A percentile compares a stretch with the other conserved stretches of the same genome.
Evolutionary conservation across 2,888 invertebrate species (phyloP).

Genomic region (Plagiodera versicolora): DNA sequence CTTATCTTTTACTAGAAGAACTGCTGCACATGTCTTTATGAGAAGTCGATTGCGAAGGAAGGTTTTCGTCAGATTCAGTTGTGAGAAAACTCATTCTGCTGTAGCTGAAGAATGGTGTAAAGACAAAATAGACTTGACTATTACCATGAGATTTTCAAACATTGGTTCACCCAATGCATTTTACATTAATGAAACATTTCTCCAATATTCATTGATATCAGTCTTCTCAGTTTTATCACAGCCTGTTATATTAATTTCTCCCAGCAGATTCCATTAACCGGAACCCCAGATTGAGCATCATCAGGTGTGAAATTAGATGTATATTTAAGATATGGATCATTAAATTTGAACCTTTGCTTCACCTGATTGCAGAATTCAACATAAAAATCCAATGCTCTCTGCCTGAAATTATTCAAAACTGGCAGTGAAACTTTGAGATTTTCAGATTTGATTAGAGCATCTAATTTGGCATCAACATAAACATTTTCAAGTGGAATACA

Average conservation of each 20-base stretch:
- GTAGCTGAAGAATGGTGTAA: slow-evolving; percentile 22
- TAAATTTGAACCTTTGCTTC: slow-evolving; percentile 10
- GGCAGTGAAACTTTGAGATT: slow-evolving; percentile 5
- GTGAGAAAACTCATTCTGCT: slow-evolving; percentile 23
- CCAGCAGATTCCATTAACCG: slow-evolving; percentile 13
- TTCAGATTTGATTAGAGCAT: slow-evolving; percentile 8
- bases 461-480: slow-evolving; percentile 14
- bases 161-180: slow-evolving; percentile 9
- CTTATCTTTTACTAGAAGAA: neutral
- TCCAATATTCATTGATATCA: slow-evolving; percentile 14
- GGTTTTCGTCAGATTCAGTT: slow-evolving; percentile 19
- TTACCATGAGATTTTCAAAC: slow-evolving; percentile 16
- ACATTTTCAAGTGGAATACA: slow-evolving; percentile 9
- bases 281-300: slow-evolving; percentile 8
- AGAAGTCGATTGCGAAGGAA: neutral
- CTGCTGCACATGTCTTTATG: neutral
- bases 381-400: slow-evolving; percentile 8
- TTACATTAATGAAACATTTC: slow-evolving; percentile 10
- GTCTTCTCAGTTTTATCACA: neutral
- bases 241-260: slow-evolving; percentile 1
- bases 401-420: slow-evolving; percentile 12
- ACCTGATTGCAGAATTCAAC: slow-evolving; percentile 3
- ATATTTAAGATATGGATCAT: slow-evolving; percentile 6
- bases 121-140: slow-evolving; percentile 17
- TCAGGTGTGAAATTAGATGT: slow-evolving; percentile 13